Evolutionary conservation across 2,113 vertebrate genomes (phyloP).

Genomic region (Mohoua ochrocephala): DNA sequence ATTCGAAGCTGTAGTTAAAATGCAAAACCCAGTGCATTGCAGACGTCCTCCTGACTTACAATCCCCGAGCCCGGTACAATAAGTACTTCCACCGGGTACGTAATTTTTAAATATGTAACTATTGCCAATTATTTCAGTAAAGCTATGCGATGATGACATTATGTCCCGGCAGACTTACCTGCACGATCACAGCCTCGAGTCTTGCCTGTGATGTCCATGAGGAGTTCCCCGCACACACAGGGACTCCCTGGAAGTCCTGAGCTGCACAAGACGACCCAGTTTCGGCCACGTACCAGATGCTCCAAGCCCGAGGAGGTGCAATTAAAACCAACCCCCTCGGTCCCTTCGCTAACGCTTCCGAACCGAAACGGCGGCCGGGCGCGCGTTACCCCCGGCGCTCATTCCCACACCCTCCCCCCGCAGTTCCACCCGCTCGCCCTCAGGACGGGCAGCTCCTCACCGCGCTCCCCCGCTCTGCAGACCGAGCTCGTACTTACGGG

Average conservation of each 20-base stretch:
- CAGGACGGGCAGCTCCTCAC: not conserved
- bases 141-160: rapidly evolving
- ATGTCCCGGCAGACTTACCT: rapidly evolving
- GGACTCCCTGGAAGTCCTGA: not conserved
- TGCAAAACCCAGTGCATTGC: not conserved
- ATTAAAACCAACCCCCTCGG: rapidly evolving
- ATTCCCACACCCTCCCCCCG: not conserved
- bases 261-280: not conserved
- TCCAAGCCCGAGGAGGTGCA: not conserved
- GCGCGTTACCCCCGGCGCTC: rapidly evolving
- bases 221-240: not conserved
- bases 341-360: no score
- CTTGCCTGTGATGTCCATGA: rapidly evolving
- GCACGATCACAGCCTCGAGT: no score
- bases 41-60: rapidly evolving
- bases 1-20: not conserved
- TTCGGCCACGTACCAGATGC: not conserved
- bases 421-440: not conserved
- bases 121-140: rapidly evolving
- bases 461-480: not conserved
- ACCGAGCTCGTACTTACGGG: not conserved
- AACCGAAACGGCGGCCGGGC: rapidly evolving
- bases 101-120: rapidly evolving
- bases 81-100: not conserved
- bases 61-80: rapidly evolving